These are phyloP conservation scores for Oxyruncus cristatus DNA, from an alignment of 2,113 vertebrate species.

Conservation along the genomic window DNA sequence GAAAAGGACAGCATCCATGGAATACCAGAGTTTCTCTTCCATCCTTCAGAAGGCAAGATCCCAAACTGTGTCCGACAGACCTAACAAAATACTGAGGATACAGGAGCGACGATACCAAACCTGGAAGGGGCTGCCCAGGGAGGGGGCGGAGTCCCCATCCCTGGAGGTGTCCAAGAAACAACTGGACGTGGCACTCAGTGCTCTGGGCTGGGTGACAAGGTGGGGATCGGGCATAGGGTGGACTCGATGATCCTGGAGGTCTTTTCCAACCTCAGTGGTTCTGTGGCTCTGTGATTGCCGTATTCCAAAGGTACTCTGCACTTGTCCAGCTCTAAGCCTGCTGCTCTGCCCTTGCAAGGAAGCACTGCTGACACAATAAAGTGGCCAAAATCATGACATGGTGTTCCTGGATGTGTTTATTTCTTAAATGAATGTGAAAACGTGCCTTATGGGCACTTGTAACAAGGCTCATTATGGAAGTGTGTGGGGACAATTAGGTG, in stretches of 20 bases:
- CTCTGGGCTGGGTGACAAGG: neutral
- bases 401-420: neutral
- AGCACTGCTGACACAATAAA: neutral
- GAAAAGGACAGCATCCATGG: neutral
- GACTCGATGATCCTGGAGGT: neutral
- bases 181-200: neutral
- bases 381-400: accelerated
- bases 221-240: neutral
- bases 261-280: neutral
- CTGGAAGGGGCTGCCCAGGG: neutral
- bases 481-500: accelerated
- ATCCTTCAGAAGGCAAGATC: neutral
- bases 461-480: too few species aligned
- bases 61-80: accelerated
- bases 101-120: neutral
- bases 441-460: accelerated
- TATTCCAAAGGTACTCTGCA: neutral
- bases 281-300: neutral
- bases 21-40: neutral
- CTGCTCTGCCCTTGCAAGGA: neutral
- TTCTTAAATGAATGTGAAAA: neutral
- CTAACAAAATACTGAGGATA: accelerated
- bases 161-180: neutral
- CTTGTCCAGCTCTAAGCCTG: neutral
- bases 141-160: neutral